Conservation (phyloP, 2,113 vertebrate species). For the Cromileptes altivelis region DNA sequence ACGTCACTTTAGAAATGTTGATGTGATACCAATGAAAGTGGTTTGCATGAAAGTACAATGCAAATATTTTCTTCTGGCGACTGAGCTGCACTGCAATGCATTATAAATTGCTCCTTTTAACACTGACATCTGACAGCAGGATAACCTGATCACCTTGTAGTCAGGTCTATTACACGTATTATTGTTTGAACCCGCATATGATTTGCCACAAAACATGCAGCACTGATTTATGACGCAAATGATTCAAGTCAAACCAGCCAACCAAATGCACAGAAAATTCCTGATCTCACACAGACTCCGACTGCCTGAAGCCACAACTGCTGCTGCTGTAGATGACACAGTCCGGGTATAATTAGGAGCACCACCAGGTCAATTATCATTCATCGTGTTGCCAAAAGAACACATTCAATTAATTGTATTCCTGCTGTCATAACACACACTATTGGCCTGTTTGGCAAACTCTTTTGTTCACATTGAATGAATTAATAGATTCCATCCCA, state of each 20-base stretch:
- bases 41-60: no score
- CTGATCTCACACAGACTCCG: background rate
- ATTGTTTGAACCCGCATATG: background rate
- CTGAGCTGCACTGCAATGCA: no score
- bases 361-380: constrained; percentile 8
- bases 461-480: constrained; percentile 7
- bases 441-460: constrained; percentile 4
- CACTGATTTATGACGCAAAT: background rate
- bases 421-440: constrained; percentile 10
- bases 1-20: no score
- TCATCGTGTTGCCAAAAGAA: constrained; percentile 2
- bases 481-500: constrained; percentile 6
- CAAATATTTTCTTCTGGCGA: no score
- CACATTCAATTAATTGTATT: constrained; percentile 20
- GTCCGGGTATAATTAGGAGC: background rate
- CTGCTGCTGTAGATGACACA: constrained; percentile 24
- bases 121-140: no score
- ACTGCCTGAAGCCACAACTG: constrained; percentile 10
- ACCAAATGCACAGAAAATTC: background rate
- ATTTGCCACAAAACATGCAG: background rate
- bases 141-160: no score
- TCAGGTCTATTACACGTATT: background rate
- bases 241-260: background rate
- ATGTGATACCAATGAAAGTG: no score
- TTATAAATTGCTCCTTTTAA: no score